Evolutionary conservation across 2,888 invertebrate species (phyloP).

Genomic region (Nesidiocoris tenuis): DNA sequence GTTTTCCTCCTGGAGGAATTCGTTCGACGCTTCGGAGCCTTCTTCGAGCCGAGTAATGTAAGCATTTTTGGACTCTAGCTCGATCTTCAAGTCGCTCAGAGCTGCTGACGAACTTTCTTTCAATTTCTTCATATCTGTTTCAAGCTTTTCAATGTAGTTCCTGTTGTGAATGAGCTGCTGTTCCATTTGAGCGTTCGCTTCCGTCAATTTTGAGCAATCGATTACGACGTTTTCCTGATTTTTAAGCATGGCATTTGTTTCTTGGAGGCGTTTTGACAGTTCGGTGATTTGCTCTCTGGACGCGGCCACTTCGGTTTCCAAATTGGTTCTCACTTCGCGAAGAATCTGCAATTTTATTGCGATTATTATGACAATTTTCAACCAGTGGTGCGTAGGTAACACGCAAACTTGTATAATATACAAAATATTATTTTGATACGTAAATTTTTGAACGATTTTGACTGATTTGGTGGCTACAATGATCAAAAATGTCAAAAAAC

Average conservation of each 20-base stretch:
- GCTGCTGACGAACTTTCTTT: neutral
- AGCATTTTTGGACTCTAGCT: constrained; percentile 13
- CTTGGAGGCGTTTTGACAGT: constrained; percentile 53
- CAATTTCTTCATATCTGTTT: neutral
- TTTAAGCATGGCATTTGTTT: constrained; percentile 57
- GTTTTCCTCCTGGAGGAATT: constrained; percentile 36
- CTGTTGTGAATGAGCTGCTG: constrained; percentile 26
- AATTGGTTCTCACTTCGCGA: constrained; percentile 51
- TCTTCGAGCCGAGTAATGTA: constrained; percentile 21
- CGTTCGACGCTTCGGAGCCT: constrained; percentile 24
- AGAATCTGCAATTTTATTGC: constrained; percentile 41
- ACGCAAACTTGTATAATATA: too few species aligned
- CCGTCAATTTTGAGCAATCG: constrained; percentile 52
- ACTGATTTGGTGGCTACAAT: too few species aligned
- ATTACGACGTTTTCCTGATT: constrained; percentile 60
- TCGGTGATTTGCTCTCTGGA: constrained; percentile 46
- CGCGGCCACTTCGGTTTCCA: constrained; percentile 50
- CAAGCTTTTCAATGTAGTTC: constrained; percentile 14
- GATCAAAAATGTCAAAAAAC: too few species aligned
- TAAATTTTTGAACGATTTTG: too few species aligned
- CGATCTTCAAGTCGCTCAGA: neutral
- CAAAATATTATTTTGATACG: too few species aligned
- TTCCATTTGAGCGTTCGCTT: constrained; percentile 33
- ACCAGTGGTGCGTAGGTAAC: too few species aligned
- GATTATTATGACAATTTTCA: too few species aligned